Percentiles rank a stretch among this genome's conserved stretches.
Evolutionary conservation across 92 coral and sea anemone genomes (phyloP).

Genomic region (Palythoa heliodiscus): DNA sequence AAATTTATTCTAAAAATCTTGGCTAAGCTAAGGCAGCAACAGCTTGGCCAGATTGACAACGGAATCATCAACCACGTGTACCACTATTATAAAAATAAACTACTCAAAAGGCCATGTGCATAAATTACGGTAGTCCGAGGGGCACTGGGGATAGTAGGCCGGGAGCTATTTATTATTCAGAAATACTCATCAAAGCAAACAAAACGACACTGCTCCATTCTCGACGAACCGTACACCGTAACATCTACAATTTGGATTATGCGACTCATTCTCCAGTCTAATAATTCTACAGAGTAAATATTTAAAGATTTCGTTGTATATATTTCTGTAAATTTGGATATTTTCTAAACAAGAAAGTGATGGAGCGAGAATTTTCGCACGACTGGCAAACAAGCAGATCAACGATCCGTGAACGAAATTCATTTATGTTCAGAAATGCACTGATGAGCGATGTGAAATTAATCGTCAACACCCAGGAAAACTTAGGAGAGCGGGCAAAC

Average conservation of each 20-base stretch:
- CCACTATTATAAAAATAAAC: background rate
- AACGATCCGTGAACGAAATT: conserved; percentile 49
- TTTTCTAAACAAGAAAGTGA: background rate
- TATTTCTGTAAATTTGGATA: background rate
- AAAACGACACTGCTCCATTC: background rate
- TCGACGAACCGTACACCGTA: background rate
- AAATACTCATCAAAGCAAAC: background rate
- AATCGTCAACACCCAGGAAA: background rate
- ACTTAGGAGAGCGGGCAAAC: background rate
- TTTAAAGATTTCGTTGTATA: background rate
- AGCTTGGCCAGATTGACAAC: no score
- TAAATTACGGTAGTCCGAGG: background rate
- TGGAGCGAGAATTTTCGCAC: conserved; percentile 22
- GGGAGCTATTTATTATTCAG: background rate
- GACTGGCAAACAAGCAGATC: conserved; percentile 49
- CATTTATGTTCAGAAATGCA: conserved; percentile 48
- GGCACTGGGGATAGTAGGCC: conserved; percentile 19
- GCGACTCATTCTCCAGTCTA: background rate
- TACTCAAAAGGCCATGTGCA: background rate
- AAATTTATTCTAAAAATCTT: no score
- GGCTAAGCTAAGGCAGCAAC: no score
- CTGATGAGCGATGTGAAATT: conserved; percentile 52
- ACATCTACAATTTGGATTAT: no score
- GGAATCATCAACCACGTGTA: background rate
- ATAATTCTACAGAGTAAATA: background rate